A percentile compares a stretch with the other conserved stretches of the same genome.
Evolutionary conservation across 2,888 invertebrate species (phyloP).

Genomic region (Dichetophora obliterata): DNA sequence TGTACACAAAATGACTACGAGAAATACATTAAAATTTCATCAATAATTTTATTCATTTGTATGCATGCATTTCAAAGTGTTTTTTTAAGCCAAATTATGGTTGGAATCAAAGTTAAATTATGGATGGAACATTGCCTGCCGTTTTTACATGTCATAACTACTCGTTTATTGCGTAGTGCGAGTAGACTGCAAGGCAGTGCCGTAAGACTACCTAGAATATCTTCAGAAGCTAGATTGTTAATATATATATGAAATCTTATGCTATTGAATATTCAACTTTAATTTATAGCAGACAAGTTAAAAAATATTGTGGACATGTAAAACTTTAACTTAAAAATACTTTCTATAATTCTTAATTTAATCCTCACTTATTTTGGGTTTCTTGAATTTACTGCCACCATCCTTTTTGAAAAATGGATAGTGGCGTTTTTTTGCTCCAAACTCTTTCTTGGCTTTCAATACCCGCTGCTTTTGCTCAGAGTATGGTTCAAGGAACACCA

Average conservation of each 20-base stretch:
- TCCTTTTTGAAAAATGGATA: conserved; percentile 31
- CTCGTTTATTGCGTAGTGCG: no score
- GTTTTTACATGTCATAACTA: no score
- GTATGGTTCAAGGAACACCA: conserved; percentile 59
- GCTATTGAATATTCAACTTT: no score
- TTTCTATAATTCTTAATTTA: not conserved
- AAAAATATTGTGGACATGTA: not conserved
- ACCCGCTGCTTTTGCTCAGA: conserved; percentile 52
- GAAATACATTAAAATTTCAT: conserved; percentile 10
- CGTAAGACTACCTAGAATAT: no score
- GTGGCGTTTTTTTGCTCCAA: conserved; percentile 35
- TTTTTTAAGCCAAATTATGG: not conserved
- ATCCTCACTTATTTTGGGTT: not conserved
- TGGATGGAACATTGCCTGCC: no score
- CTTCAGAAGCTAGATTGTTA: no score
- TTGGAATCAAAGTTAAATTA: no score
- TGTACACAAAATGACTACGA: not conserved
- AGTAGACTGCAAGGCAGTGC: no score
- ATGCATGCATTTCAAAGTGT: not conserved
- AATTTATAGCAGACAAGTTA: no score
- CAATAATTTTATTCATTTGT: conserved; percentile 18
- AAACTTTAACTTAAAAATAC: not conserved
- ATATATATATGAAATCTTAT: no score
- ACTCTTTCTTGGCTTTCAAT: not conserved
- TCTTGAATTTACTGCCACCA: not conserved